phyloP scores from a whole-genome alignment of 2,113 vertebrate species.

The Coturnix japonica region DNA sequence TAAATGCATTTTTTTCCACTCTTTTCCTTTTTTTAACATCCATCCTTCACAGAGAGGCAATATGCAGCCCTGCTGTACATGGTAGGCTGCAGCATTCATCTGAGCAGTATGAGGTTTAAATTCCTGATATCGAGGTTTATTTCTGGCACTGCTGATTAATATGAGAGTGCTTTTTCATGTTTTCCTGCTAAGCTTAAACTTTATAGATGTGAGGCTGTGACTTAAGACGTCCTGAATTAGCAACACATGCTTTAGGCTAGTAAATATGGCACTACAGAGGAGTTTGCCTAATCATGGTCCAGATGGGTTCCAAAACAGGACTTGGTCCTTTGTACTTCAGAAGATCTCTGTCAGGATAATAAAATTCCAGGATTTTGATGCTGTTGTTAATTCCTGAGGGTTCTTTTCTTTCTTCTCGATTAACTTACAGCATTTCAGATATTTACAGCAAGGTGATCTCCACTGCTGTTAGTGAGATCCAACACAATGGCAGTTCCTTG shows the following conservation, averaged over 20 bases:
- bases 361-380: not conserved
- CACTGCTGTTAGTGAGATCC: conserved; percentile 1
- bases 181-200: conserved; percentile 31
- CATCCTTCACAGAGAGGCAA: conserved; percentile 8
- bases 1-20: conserved; percentile 20
- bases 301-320: not conserved
- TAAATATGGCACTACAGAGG: conserved; percentile 32
- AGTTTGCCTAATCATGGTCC: not conserved
- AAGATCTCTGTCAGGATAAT: conserved; percentile 37
- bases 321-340: conserved; percentile 25
- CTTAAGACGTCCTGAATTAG: conserved; percentile 36
- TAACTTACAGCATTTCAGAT: conserved; percentile 18
- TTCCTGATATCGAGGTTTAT: conserved; percentile 39
- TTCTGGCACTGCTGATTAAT: conserved; percentile 25
- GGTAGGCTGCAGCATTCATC: conserved; percentile 58
- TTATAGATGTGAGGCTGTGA: conserved; percentile 12
- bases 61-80: not conserved
- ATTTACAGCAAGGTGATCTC: conserved; percentile 40
- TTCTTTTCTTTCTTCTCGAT: not conserved
- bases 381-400: not conserved
- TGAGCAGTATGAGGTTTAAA: conserved; percentile 47
- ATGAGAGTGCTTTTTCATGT: conserved; percentile 57
- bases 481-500: conserved; percentile 49
- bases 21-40: conserved; percentile 1
- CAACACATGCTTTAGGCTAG: conserved; percentile 29